A percentile compares a stretch with the other conserved stretches of the same genome.
Evolutionary conservation across 2,797 vertebrate genomes (phyloP).

Genomic region (Peromyscus aztecus): DNA sequence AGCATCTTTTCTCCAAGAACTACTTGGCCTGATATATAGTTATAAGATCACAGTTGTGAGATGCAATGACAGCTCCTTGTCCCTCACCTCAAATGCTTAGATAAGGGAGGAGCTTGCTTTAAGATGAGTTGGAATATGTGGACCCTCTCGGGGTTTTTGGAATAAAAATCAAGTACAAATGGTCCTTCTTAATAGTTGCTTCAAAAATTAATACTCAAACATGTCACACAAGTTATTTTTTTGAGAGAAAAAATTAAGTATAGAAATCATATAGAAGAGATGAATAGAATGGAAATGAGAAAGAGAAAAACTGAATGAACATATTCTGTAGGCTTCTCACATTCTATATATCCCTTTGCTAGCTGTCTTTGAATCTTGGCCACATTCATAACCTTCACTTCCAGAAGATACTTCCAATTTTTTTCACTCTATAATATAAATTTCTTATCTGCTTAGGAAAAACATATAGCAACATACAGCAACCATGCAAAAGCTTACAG

Average conservation of each 20-base stretch:
- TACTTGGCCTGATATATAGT: no score
- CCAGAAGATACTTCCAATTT: slow-evolving; percentile 22
- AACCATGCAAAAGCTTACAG: slow-evolving; percentile 23
- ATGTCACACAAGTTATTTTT: background rate
- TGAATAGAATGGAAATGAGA: background rate
- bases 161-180: background rate
- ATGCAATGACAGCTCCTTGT: background rate
- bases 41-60: background rate
- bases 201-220: background rate
- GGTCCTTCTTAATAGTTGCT: background rate
- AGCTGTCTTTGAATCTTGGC: slow-evolving; percentile 44
- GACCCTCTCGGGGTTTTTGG: background rate
- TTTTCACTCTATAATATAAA: slow-evolving; percentile 32
- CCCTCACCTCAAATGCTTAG: background rate
- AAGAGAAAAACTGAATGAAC: background rate
- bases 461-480: background rate
- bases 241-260: slow-evolving; percentile 38
- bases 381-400: slow-evolving; percentile 44
- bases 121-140: background rate
- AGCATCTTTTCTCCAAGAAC: background rate
- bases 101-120: background rate
- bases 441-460: slow-evolving; percentile 35
- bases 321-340: background rate
- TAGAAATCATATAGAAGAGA: background rate
- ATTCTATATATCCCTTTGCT: background rate